phyloP scores from a whole-genome alignment of 2,113 vertebrate species.

The Promerops cafer region DNA sequence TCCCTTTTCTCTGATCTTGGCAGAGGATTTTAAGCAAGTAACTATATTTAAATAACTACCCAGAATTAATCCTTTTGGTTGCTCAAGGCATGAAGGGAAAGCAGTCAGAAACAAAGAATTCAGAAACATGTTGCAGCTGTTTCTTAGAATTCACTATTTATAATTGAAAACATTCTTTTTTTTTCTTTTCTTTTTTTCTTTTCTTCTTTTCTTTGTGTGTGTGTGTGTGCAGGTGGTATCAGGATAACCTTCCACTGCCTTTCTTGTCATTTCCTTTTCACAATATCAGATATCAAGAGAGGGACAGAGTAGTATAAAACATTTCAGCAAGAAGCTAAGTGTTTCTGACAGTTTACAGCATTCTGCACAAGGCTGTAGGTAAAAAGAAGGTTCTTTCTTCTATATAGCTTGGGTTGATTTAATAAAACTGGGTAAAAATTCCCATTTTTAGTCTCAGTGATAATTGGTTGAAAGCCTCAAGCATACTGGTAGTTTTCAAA shows the following conservation, averaged over 20 bases:
- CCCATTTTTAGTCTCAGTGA: neutral
- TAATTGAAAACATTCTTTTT: slow-evolving; percentile 64
- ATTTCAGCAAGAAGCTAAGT: slow-evolving; percentile 6
- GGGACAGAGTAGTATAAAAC: neutral
- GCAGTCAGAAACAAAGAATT: slow-evolving; percentile 78
- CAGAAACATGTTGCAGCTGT: slow-evolving; percentile 74
- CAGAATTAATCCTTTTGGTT: slow-evolving; percentile 83
- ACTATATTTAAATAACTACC: slow-evolving; percentile 86
- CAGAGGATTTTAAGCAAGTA: slow-evolving; percentile 77
- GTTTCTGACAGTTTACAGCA: slow-evolving; percentile 22
- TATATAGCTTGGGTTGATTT: neutral
- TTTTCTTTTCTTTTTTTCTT: neutral
- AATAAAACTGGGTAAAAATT: neutral
- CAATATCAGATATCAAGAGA: slow-evolving; percentile 26
- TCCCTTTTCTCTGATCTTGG: slow-evolving; percentile 85
- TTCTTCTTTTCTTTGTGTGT: neutral
- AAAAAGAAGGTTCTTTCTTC: neutral
- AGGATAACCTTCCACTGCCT: slow-evolving; percentile 51
- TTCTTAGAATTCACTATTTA: slow-evolving; percentile 70
- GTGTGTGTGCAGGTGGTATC: neutral
- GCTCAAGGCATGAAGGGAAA: slow-evolving; percentile 74
- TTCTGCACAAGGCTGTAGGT: neutral
- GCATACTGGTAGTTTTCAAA: neutral
- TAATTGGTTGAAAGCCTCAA: neutral
- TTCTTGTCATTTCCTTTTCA: slow-evolving; percentile 44